These are phyloP conservation scores for Aphrophora alni DNA, from an alignment of 2,888 invertebrate species.

Conservation along the genomic window DNA sequence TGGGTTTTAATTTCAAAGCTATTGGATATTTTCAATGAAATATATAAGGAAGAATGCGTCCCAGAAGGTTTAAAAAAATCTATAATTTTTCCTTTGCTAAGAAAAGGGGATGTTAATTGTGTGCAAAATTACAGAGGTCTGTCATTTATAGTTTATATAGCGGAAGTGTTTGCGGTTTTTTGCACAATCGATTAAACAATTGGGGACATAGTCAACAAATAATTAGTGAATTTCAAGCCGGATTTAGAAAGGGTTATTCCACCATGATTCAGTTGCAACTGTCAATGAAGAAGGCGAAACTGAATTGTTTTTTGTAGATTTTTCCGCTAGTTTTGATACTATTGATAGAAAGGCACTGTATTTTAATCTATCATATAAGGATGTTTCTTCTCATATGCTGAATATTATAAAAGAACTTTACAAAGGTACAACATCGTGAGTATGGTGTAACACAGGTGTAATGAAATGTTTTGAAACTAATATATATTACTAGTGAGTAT, in stretches of 20 bases:
- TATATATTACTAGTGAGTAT: too few relatives aligned
- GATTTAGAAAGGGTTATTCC: conserved; percentile 39
- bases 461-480: too few relatives aligned
- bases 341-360: conserved; percentile 42
- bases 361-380: conserved; percentile 37
- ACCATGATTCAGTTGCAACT: conserved; percentile 41
- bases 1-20: neutral
- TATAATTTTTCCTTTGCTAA: conserved; percentile 32
- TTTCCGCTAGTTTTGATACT: conserved; percentile 44
- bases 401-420: conserved; percentile 35
- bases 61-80: conserved; percentile 27
- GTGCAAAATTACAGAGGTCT: conserved; percentile 40
- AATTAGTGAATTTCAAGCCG: conserved; percentile 44
- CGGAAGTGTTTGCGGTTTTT: conserved; percentile 34
- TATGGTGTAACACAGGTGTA: too few relatives aligned
- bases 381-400: conserved; percentile 37
- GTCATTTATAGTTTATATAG: conserved; percentile 26
- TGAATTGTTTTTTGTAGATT: conserved; percentile 43
- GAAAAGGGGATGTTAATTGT: conserved; percentile 34
- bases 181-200: conserved; percentile 29
- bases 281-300: conserved; percentile 33
- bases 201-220: conserved; percentile 36
- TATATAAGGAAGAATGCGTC: conserved; percentile 9
- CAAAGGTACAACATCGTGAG: neutral
- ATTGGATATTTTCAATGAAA: conserved; percentile 15